phyloP scores from a whole-genome alignment of 2,797 vertebrate genomes.

The Nyctibius grandis region DNA sequence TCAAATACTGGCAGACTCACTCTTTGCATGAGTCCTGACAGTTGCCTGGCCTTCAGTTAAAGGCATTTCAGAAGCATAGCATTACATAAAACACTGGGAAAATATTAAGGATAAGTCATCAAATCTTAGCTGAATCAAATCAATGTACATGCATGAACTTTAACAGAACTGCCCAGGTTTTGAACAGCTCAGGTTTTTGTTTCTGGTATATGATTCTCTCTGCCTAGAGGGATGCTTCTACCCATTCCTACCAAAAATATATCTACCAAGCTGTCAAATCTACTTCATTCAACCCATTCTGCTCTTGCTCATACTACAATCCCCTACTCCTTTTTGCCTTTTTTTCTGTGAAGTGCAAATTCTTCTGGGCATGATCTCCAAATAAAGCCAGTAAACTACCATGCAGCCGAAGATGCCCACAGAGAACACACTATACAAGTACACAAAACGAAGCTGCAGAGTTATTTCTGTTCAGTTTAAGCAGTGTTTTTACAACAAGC shows the following conservation, averaged over 20 bases:
- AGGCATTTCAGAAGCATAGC: background rate
- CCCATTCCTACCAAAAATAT: background rate
- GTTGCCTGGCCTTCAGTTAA: background rate
- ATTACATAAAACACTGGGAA: background rate
- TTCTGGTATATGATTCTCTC: background rate
- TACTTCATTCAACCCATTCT: background rate
- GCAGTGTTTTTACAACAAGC: background rate
- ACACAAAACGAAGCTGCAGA: background rate
- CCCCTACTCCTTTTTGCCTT: background rate
- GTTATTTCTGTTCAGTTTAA: background rate
- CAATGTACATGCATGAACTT: background rate
- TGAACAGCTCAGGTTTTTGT: background rate
- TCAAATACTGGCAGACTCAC: background rate
- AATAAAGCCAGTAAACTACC: background rate
- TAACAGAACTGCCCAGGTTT: background rate
- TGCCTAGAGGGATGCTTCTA: background rate
- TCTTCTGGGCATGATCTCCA: background rate
- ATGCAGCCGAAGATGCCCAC: background rate
- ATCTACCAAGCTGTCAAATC: background rate
- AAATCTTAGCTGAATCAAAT: background rate
- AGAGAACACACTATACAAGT: background rate
- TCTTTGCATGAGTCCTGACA: background rate
- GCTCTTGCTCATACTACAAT: background rate
- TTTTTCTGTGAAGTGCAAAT: accelerated
- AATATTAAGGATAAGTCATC: background rate